phyloP scores from a whole-genome alignment of 2,888 invertebrate species.

The Microdon myrmicae region DNA sequence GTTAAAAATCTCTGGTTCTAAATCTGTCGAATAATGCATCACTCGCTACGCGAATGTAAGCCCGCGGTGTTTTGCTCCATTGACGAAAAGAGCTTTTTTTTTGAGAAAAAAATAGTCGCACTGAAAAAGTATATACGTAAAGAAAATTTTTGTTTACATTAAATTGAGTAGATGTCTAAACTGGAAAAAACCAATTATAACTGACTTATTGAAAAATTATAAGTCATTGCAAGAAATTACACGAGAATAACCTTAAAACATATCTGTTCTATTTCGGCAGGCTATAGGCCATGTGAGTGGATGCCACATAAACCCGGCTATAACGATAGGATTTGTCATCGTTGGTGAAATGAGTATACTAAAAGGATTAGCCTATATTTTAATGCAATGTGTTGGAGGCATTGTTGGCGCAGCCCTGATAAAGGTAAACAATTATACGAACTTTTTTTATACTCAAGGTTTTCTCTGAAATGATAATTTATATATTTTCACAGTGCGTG shows the following conservation, averaged over 20 bases:
- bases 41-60: too few relatives aligned
- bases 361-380: slow-evolving; percentile 81
- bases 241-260: background rate
- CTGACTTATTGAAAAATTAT: background rate
- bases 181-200: background rate
- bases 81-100: too few relatives aligned
- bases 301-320: slow-evolving; percentile 93
- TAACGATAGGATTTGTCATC: slow-evolving; percentile 83
- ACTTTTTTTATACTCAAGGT: slow-evolving; percentile 61
- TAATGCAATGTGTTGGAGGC: slow-evolving; percentile 84
- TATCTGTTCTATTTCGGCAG: slow-evolving; percentile 66
- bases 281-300: slow-evolving; percentile 87
- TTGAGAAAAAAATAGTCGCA: background rate
- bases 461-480: background rate
- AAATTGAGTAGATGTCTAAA: too few relatives aligned
- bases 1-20: too few relatives aligned
- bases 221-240: background rate
- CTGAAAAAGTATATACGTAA: slow-evolving; percentile 11
- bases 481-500: slow-evolving; percentile 54
- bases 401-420: slow-evolving; percentile 83
- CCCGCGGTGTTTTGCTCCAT: too few relatives aligned
- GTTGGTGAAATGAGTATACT: slow-evolving; percentile 84
- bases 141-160: too few relatives aligned
- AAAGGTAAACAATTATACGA: slow-evolving; percentile 71
- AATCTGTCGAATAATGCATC: too few relatives aligned